phyloP scores from a whole-genome alignment of 2,797 vertebrate species.

The Onychomys leucogaster region DNA sequence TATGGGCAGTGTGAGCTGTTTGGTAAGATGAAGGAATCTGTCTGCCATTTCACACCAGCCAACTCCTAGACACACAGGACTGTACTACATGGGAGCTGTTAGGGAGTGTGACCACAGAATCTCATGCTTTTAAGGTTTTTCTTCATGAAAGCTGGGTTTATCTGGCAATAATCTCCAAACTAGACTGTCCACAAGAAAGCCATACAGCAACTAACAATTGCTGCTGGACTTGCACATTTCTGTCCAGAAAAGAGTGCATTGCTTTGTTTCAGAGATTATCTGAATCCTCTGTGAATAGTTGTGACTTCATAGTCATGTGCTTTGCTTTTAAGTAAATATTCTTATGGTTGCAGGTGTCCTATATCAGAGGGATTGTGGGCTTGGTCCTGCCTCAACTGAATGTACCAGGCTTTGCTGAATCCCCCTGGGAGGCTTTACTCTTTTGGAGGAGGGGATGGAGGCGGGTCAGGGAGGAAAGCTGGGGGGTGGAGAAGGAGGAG shows the following conservation, averaged over 20 bases:
- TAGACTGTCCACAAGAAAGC: slow-evolving; percentile 53
- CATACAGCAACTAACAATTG: slow-evolving; percentile 73
- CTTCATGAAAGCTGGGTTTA: slow-evolving; percentile 70
- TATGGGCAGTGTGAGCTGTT: background rate
- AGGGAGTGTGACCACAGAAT: background rate
- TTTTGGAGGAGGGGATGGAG: too few species aligned
- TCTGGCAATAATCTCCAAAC: slow-evolving; percentile 68
- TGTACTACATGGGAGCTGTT: too few species aligned
- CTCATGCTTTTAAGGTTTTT: background rate
- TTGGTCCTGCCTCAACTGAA: too few species aligned
- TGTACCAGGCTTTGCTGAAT: too few species aligned
- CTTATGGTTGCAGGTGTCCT: background rate
- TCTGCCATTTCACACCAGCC: background rate
- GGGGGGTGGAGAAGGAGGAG: too few species aligned
- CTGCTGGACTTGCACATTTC: slow-evolving; percentile 40
- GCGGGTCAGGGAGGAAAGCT: too few species aligned
- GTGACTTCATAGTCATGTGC: background rate
- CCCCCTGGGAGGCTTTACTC: too few species aligned
- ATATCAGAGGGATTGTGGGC: background rate
- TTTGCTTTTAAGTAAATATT: background rate
- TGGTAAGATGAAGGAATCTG: background rate
- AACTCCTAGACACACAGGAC: background rate
- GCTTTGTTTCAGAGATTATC: background rate
- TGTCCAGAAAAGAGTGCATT: slow-evolving; percentile 59
- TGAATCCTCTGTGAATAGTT: background rate